Evolutionary conservation across 2,888 invertebrate species (phyloP).

Genomic region (Apamea anceps): DNA sequence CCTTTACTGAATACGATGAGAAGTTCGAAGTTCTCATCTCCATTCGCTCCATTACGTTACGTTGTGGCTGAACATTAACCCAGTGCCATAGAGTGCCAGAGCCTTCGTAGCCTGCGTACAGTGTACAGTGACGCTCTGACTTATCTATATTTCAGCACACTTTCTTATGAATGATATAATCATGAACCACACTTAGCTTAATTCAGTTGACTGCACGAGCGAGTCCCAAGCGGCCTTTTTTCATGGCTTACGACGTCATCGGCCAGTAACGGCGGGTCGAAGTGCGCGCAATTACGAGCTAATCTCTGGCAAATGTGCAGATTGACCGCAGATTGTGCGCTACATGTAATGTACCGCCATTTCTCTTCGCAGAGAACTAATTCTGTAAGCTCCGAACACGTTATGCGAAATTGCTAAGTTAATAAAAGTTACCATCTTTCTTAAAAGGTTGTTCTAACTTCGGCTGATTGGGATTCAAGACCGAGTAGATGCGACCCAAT

Average conservation of each 20-base stretch:
- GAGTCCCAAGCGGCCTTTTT: background rate
- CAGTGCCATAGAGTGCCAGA: background rate
- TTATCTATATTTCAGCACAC: conserved; percentile 18
- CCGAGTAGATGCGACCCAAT: background rate
- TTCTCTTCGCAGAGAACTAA: conserved; percentile 27
- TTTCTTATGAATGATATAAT: conserved; percentile 15
- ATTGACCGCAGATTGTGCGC: conserved; percentile 5
- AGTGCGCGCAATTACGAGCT: conserved; percentile 37
- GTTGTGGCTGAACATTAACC: background rate
- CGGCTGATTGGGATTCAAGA: background rate
- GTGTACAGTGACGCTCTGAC: background rate
- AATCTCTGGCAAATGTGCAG: conserved; percentile 20
- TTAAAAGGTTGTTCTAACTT: conserved; percentile 21
- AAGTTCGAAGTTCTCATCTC: background rate
- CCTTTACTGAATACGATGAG: background rate
- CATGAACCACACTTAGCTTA: background rate
- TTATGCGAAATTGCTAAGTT: conserved; percentile 11
- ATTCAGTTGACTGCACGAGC: background rate
- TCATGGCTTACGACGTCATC: conserved; percentile 16
- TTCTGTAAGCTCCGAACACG: conserved; percentile 25
- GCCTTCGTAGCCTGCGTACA: background rate
- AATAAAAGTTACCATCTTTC: conserved; percentile 11
- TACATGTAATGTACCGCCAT: conserved; percentile 7
- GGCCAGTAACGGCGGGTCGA: conserved; percentile 29
- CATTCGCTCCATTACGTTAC: background rate